Evolutionary conservation across 1,140 invertebrate genomes (phyloP).

Genomic region (Pogonus chalceus): DNA sequence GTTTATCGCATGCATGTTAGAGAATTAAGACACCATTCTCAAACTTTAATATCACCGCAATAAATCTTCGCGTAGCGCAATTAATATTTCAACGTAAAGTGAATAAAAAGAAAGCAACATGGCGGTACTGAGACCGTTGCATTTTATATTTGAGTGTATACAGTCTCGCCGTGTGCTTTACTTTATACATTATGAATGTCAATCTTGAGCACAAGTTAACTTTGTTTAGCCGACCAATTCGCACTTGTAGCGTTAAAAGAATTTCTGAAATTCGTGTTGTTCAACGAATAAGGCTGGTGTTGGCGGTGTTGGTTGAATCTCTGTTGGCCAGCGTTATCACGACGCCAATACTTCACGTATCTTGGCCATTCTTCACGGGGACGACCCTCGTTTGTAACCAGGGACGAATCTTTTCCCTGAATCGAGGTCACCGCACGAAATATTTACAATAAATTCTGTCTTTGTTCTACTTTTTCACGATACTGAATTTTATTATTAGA

Average conservation of each 20-base stretch:
- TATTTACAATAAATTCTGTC: too few relatives aligned
- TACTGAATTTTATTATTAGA: too few relatives aligned
- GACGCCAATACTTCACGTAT: background rate
- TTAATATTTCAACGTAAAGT: background rate
- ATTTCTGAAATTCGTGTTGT: background rate
- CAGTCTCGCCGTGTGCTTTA: background rate
- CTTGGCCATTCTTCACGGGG: background rate
- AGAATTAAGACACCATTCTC: background rate
- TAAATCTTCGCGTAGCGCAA: background rate
- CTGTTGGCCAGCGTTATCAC: background rate
- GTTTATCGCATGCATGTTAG: too few relatives aligned
- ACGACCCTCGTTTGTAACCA: too few relatives aligned
- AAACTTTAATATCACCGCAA: background rate
- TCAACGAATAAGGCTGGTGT: too few relatives aligned
- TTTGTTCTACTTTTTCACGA: too few relatives aligned
- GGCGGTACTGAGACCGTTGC: background rate
- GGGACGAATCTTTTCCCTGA: too few relatives aligned
- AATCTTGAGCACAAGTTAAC: background rate
- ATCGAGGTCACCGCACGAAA: too few relatives aligned
- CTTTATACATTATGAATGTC: background rate
- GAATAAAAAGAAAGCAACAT: background rate
- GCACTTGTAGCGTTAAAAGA: background rate
- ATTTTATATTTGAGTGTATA: background rate
- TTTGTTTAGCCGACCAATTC: background rate
- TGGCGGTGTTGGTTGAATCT: too few relatives aligned